These are phyloP conservation scores for Parapsyche elsis DNA, from an alignment of 1,140 invertebrate species.

Conservation along the genomic window DNA sequence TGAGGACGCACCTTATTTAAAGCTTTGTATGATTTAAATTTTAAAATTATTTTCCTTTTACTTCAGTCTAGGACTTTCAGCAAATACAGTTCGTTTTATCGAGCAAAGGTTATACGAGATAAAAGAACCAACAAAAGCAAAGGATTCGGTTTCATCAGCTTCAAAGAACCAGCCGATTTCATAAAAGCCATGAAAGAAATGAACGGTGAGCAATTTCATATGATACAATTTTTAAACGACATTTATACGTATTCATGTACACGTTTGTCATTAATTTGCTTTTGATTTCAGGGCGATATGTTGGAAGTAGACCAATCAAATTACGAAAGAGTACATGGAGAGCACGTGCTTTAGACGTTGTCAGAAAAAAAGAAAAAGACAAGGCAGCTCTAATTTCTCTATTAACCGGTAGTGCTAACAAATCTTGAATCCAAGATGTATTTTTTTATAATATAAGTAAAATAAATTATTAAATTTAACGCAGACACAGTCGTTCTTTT, in stretches of 20 bases:
- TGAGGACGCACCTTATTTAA: too few relatives aligned
- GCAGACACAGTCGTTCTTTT: background rate
- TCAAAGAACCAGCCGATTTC: conserved; percentile 97
- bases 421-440: conserved; percentile 35
- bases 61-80: conserved; percentile 85
- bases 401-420: conserved; percentile 67
- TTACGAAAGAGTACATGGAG: conserved; percentile 97
- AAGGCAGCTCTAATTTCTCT: conserved; percentile 82
- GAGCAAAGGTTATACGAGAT: conserved; percentile 95
- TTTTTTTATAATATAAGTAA: background rate
- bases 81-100: conserved; percentile 94
- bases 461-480: background rate
- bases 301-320: conserved; percentile 98
- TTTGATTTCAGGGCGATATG: conserved; percentile 83
- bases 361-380: conserved; percentile 95
- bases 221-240: conserved; percentile 39
- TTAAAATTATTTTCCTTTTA: conserved; percentile 17
- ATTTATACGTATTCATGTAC: conserved; percentile 12
- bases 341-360: conserved; percentile 91
- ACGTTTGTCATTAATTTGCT: conserved; percentile 23
- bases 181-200: conserved; percentile 99
- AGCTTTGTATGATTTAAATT: background rate
- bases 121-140: conserved; percentile 98
- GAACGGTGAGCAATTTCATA: conserved; percentile 76
- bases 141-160: conserved; percentile 99